Evolutionary conservation across 92 coral and sea anemone species (phyloP).

Genomic region (Epizoanthus stellaris): DNA sequence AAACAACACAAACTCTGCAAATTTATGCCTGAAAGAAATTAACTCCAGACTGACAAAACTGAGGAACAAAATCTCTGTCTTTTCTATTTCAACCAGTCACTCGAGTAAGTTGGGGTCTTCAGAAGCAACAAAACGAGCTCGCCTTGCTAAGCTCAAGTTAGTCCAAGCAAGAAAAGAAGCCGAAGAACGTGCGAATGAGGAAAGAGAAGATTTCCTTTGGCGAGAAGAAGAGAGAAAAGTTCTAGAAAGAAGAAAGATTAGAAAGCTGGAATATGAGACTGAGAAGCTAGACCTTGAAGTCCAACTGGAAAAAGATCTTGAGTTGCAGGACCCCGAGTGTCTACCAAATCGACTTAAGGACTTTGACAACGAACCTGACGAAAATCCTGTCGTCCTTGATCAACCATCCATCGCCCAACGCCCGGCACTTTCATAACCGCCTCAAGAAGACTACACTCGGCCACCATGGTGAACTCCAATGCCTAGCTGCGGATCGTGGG

Average conservation of each 20-base stretch:
- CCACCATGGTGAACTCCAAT: background rate
- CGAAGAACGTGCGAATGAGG: slow-evolving; percentile 45
- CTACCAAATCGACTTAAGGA: slow-evolving; percentile 44
- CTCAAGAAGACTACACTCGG: no score
- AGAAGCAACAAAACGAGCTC: slow-evolving; percentile 19
- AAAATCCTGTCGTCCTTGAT: background rate
- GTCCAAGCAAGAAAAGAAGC: slow-evolving; percentile 48
- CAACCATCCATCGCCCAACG: background rate
- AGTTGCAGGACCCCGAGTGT: slow-evolving; percentile 18
- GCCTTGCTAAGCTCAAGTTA: slow-evolving; percentile 38
- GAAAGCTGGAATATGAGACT: slow-evolving; percentile 47
- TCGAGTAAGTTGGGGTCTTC: background rate
- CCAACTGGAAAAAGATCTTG: slow-evolving; percentile 1
- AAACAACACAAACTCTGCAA: no score
- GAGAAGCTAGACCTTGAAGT: slow-evolving; percentile 25
- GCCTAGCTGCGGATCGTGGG: slow-evolving; percentile 9
- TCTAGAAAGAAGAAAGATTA: background rate
- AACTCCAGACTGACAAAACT: no score
- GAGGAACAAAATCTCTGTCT: no score
- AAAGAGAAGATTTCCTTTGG: slow-evolving; percentile 32
- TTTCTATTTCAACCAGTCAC: no score
- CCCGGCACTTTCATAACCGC: background rate
- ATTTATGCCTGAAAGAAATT: no score
- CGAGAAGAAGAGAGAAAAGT: slow-evolving; percentile 37
- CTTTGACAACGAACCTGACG: slow-evolving; percentile 8